A percentile compares a stretch with the other conserved stretches of the same genome.
Conservation (phyloP, 2,797 vertebrate genomes). For the Enteromius treurensis region DNA sequence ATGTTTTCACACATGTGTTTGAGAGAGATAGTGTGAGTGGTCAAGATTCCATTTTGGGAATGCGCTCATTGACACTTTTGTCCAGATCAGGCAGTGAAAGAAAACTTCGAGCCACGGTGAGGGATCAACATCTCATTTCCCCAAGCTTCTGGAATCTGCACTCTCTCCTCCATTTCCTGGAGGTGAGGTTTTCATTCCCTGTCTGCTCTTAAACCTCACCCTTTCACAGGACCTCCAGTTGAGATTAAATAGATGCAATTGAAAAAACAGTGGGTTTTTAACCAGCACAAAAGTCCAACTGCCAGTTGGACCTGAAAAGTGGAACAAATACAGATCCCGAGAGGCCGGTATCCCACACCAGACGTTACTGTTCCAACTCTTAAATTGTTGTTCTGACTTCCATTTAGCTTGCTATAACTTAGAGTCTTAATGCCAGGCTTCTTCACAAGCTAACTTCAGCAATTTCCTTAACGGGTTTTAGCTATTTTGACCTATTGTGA, state of each 20-base stretch:
- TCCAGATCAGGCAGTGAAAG: not conserved
- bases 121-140: slow-evolving; percentile 49
- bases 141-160: slow-evolving; percentile 32
- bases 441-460: slow-evolving; percentile 27
- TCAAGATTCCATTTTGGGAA: slow-evolving; percentile 22
- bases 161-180: slow-evolving; percentile 40
- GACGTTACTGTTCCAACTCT: slow-evolving; percentile 42
- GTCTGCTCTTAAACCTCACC: slow-evolving; percentile 30
- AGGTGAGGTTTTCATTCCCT: slow-evolving; percentile 44
- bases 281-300: slow-evolving; percentile 40
- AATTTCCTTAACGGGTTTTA: slow-evolving; percentile 25
- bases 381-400: slow-evolving; percentile 48
- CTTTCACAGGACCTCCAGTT: slow-evolving; percentile 49
- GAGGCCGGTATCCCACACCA: slow-evolving; percentile 42
- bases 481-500: not conserved
- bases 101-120: slow-evolving; percentile 26
- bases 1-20: slow-evolving; percentile 5
- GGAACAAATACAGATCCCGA: slow-evolving; percentile 45
- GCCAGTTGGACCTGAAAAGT: slow-evolving; percentile 52
- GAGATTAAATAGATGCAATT: slow-evolving; percentile 43
- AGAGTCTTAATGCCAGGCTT: slow-evolving; percentile 30
- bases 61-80: slow-evolving; percentile 24
- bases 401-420: slow-evolving; percentile 42
- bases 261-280: slow-evolving; percentile 48
- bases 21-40: not conserved